Evolutionary conservation across 2,888 invertebrate genomes (phyloP).

Genomic region (Eilema caniola): DNA sequence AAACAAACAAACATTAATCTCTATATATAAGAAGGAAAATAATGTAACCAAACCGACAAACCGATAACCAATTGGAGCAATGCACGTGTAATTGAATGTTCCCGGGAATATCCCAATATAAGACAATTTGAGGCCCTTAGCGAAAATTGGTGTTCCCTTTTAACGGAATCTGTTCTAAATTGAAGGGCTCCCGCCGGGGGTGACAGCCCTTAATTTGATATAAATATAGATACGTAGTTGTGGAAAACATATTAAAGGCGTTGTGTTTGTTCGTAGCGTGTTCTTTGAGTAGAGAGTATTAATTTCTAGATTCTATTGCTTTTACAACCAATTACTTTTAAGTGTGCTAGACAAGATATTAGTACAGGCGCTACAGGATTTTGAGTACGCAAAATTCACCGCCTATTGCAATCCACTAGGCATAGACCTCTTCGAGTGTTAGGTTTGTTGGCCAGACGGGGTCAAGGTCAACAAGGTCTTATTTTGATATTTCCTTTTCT

Average conservation of each 20-base stretch:
- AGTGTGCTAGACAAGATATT: too few species aligned
- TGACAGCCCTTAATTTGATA: conserved; percentile 60
- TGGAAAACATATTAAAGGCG: conserved; percentile 19
- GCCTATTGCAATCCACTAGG: too few species aligned
- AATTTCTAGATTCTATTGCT: too few species aligned
- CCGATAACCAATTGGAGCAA: conserved; percentile 29
- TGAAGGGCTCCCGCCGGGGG: conserved; percentile 58
- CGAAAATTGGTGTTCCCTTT: conserved; percentile 71
- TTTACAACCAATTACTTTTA: too few species aligned
- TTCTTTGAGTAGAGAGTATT: too few species aligned
- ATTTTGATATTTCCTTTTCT: too few species aligned
- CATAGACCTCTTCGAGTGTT: too few species aligned
- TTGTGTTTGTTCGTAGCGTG: not conserved
- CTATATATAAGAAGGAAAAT: conserved; percentile 6
- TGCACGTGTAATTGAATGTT: conserved; percentile 59
- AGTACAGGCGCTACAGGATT: too few species aligned
- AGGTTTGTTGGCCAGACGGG: too few species aligned
- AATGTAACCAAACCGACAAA: conserved; percentile 28
- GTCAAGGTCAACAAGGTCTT: too few species aligned
- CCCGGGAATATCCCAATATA: conserved; percentile 58
- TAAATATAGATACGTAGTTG: conserved; percentile 43
- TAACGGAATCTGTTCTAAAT: conserved; percentile 69
- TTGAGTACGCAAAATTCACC: too few species aligned
- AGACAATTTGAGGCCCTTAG: conserved; percentile 67
- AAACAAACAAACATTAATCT: not conserved